Conservation (phyloP, 2,888 invertebrate species). For the Coecobrya sp. region DNA sequence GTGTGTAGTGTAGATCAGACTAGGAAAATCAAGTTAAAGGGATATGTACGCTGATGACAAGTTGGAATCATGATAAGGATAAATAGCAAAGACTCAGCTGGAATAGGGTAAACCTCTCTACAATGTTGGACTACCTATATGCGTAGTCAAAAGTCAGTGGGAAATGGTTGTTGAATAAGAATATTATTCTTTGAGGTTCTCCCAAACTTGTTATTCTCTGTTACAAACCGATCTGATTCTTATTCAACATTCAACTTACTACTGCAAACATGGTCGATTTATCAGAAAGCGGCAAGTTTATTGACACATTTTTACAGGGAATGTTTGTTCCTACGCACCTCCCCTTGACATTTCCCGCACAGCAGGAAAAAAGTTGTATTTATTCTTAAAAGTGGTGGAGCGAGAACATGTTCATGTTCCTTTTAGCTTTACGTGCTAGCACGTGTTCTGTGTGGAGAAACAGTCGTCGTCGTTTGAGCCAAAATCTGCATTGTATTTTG, state of each 20-base stretch:
- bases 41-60: slow-evolving; percentile 51
- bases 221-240: neutral
- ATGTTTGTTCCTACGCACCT: slow-evolving; percentile 48
- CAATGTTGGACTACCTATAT: too few species aligned
- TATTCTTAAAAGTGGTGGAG: neutral
- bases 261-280: slow-evolving; percentile 6
- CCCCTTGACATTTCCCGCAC: slow-evolving; percentile 66
- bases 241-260: neutral
- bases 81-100: too few species aligned
- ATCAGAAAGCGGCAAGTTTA: slow-evolving; percentile 68
- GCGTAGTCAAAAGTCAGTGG: too few species aligned
- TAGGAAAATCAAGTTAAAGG: slow-evolving; percentile 51
- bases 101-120: neutral
- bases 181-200: neutral
- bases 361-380: slow-evolving; percentile 32
- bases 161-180: neutral
- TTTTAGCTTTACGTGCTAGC: neutral
- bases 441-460: slow-evolving; percentile 5
- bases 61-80: neutral
- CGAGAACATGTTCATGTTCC: neutral
- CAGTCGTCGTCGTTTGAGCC: neutral
- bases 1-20: neutral
- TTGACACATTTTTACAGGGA: slow-evolving; percentile 60
- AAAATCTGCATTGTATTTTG: slow-evolving; percentile 39
- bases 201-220: too few species aligned